Percentiles rank a stretch among this genome's conserved stretches.
Conservation (phyloP, 2,113 vertebrate species). For the Paramormyrops kingsleyae region DNA sequence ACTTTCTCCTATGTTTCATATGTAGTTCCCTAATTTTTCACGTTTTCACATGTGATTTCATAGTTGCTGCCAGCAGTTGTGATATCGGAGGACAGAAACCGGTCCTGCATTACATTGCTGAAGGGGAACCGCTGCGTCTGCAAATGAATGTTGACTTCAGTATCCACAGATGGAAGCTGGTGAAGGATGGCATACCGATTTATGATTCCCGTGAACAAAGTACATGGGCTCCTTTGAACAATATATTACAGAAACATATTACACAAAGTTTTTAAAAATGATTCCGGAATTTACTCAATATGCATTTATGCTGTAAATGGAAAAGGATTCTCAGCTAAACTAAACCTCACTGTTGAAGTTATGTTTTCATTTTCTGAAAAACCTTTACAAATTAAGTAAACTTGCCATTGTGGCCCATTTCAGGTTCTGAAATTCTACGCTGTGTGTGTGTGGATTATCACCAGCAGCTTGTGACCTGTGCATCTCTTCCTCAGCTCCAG, state of each 20-base stretch:
- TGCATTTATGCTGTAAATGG: constrained; percentile 6
- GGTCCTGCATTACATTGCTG: constrained; percentile 16
- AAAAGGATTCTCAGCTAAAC: neutral
- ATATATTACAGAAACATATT: constrained; percentile 40
- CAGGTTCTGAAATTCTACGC: neutral
- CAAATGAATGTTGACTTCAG: neutral
- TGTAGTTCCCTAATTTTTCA: neutral
- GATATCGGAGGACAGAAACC: neutral
- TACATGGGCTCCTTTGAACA: constrained; percentile 24
- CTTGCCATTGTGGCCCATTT: neutral
- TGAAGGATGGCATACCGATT: neutral
- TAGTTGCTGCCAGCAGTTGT: neutral
- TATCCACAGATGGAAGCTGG: neutral
- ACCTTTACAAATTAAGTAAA: neutral
- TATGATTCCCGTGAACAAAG: too few relatives aligned
- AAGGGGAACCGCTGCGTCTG: constrained; percentile 26
- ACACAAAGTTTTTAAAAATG: constrained; percentile 15
- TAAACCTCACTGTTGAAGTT: constrained; percentile 31
- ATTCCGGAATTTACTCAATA: constrained; percentile 33
- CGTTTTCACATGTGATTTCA: neutral
- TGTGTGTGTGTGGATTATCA: neutral
- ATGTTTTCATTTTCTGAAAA: neutral
- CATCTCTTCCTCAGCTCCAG: constrained; percentile 36
- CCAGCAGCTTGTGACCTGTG: neutral
- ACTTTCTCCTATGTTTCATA: neutral